Base-by-base conservation (phyloP, 2,113 vertebrate species). In the Sisor rabdophorus region DNA sequence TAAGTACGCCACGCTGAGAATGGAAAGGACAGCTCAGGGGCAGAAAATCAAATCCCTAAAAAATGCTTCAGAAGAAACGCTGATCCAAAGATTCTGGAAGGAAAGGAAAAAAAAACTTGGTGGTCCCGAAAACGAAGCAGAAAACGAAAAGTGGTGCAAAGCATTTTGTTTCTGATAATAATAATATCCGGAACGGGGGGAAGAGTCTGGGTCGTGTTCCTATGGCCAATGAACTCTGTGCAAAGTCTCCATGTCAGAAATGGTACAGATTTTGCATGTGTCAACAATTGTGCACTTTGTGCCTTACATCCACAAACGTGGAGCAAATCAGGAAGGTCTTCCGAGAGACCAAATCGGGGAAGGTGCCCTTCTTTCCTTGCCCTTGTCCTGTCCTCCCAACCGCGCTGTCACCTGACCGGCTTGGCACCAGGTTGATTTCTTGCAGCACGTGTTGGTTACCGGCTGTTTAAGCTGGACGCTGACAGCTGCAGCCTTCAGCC, bases 81-180 rank as follows among this genome's bases (percentile, higher is more conserved):
- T 26, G 71, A 73, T 64, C 4, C 52, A 47, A 53, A 20, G 19
- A 80, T 80, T 84, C 87, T 85, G 90, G 84, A 85, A 83, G 80
- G 30, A 84, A 84, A 82, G 73, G 78, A 78, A 11, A 58, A 78
- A 11, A 58, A 50, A 79, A 85, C 77, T 77, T 81, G 9, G 73
- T 60, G 60, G 73, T 73, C 44, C 79, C 85, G 87, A 80, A 87
- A 83, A 82, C 11, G 82, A 79, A 75, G 60, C 65, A 16, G 74
- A 74, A 83, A 86, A 82, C 85, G 85, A 86, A 89, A 80, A 84
- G 52, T 13, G 12, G 82, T 78, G 88, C 82, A 86, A 89, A 83
- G 40, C 88, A 90, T 92, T 87, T 87, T 91, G 77, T 65, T 80
- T 84, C 67, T 76, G 40, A 44, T 84, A 84, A 88, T 84, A 84